Evolutionary conservation across 2,888 invertebrate genomes (phyloP).

Genomic region (Euproctis similis): DNA sequence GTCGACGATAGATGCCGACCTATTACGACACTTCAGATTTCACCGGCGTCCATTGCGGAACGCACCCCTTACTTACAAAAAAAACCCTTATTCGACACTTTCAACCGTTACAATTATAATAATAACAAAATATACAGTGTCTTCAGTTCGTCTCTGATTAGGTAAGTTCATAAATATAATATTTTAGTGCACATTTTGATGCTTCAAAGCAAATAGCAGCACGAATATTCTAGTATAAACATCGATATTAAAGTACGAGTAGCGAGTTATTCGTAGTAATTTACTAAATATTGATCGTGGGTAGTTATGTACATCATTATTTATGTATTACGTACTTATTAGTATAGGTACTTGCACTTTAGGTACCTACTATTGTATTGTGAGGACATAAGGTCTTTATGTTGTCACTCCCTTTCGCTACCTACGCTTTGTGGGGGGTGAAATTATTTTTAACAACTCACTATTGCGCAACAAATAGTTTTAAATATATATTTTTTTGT

Average conservation of each 20-base stretch:
- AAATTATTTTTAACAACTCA: no score
- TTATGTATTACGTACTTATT: no score
- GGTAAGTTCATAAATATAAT: constrained; percentile 33
- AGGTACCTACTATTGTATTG: no score
- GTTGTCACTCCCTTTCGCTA: constrained; percentile 12
- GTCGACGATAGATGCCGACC: constrained; percentile 60
- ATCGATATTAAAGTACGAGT: constrained; percentile 37
- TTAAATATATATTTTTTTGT: no score
- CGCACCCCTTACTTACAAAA: constrained; percentile 40
- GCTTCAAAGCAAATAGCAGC: constrained; percentile 38
- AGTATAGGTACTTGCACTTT: no score
- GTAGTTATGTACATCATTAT: constrained; percentile 29
- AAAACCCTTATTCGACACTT: no score
- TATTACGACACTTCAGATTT: constrained; percentile 62
- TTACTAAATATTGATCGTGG: constrained; percentile 48
- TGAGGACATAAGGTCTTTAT: constrained; percentile 11
- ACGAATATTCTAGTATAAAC: constrained; percentile 44
- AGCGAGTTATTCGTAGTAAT: constrained; percentile 30
- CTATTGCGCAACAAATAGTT: no score
- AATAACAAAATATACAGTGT: constrained; percentile 26
- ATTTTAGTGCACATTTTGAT: constrained; percentile 31
- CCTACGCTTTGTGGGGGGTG: no score
- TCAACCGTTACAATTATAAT: no score
- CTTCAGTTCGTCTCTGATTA: constrained; percentile 19
- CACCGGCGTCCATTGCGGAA: constrained; percentile 57